phyloP scores from a whole-genome alignment of 2,797 vertebrate species.

The Trachurus trachurus region DNA sequence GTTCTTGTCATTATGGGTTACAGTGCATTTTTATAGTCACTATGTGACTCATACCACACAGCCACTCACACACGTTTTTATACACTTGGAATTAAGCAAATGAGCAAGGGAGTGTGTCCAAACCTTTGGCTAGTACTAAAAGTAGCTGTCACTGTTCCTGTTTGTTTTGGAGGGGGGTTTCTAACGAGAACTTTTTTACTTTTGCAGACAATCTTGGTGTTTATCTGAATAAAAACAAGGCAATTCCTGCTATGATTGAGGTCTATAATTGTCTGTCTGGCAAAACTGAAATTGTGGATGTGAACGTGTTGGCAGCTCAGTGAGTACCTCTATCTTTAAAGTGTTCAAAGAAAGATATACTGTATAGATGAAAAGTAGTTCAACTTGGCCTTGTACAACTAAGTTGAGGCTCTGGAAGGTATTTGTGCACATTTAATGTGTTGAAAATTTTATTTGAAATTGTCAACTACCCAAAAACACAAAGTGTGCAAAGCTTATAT shows the following conservation, averaged over 20 bases:
- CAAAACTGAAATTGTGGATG: constrained; percentile 15
- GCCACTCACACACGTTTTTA: no score
- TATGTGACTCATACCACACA: no score
- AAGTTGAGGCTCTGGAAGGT: not conserved
- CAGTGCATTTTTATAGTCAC: no score
- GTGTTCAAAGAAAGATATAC: not conserved
- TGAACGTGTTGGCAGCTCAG: constrained; percentile 46
- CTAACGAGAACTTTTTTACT: not conserved
- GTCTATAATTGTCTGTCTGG: constrained; percentile 49
- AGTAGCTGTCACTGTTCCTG: not conserved
- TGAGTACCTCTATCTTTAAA: constrained; percentile 30
- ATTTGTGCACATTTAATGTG: no score
- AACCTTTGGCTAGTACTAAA: no score
- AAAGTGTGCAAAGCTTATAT: no score
- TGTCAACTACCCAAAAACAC: no score
- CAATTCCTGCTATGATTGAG: rapidly evolving
- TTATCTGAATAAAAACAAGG: constrained; percentile 49
- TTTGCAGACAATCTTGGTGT: constrained; percentile 67
- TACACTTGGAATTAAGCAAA: no score
- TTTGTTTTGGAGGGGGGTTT: not conserved
- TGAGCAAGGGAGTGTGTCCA: no score
- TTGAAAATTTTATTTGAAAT: not conserved
- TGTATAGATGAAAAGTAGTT: not conserved
- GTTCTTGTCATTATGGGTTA: no score
- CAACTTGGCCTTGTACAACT: not conserved